Evolutionary conservation across 2,888 invertebrate genomes (phyloP).

Genomic region (Automeris io): DNA sequence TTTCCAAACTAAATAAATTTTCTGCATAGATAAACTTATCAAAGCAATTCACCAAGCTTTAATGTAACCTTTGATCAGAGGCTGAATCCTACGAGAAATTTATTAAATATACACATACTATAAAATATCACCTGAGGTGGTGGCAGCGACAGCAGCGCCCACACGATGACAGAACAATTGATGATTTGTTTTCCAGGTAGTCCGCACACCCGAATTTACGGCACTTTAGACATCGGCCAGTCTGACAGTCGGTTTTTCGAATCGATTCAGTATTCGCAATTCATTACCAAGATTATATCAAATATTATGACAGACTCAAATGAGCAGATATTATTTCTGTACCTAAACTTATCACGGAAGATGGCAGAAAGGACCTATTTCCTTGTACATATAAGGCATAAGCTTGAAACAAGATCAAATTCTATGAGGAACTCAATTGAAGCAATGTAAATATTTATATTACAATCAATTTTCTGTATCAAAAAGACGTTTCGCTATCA

Average conservation of each 20-base stretch:
- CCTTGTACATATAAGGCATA: too few relatives aligned
- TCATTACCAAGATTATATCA: too few relatives aligned
- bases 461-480: slow-evolving; percentile 28
- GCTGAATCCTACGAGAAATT: neutral
- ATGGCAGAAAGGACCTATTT: too few relatives aligned
- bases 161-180: slow-evolving; percentile 58
- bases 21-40: neutral
- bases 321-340: too few relatives aligned
- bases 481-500: slow-evolving; percentile 47
- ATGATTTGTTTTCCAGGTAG: slow-evolving; percentile 48
- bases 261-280: slow-evolving; percentile 26
- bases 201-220: slow-evolving; percentile 38
- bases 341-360: too few relatives aligned
- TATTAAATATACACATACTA: neutral
- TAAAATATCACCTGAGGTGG: slow-evolving; percentile 22
- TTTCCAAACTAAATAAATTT: too few relatives aligned
- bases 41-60: neutral
- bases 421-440: too few relatives aligned
- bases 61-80: neutral
- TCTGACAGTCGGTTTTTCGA: slow-evolving; percentile 21
- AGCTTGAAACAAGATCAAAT: too few relatives aligned
- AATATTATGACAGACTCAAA: too few relatives aligned
- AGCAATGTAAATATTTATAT: slow-evolving; percentile 24
- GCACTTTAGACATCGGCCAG: slow-evolving; percentile 19
- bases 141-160: slow-evolving; percentile 29